Evolutionary conservation across 2,888 invertebrate genomes (phyloP).

Genomic region (Anorthoa munda): DNA sequence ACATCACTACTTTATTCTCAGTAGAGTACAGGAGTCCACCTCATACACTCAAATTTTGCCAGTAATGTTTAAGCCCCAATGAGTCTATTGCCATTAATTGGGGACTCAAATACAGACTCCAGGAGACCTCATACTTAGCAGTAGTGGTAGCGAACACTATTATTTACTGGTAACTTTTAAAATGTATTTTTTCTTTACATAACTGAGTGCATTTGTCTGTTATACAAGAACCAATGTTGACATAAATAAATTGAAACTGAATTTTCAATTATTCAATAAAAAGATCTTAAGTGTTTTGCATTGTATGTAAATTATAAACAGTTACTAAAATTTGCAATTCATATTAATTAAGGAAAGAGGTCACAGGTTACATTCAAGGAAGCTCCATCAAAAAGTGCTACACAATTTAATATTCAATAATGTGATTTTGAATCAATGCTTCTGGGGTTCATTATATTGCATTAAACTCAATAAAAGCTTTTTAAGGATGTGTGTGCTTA

Average conservation of each 20-base stretch:
- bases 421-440: background rate
- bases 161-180: too few species aligned
- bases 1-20: too few species aligned
- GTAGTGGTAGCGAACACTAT: too few species aligned
- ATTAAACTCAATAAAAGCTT: background rate
- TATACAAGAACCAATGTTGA: background rate
- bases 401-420: background rate
- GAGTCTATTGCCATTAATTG: too few species aligned
- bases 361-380: slow-evolving; percentile 8
- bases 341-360: background rate
- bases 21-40: too few species aligned
- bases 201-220: too few species aligned
- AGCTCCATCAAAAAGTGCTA: background rate
- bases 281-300: background rate
- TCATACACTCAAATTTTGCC: too few species aligned
- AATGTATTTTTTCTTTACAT: too few species aligned
- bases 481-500: too few species aligned
- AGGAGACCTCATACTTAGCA: too few species aligned
- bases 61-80: too few species aligned
- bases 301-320: background rate
- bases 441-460: slow-evolving; percentile 1
- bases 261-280: background rate
- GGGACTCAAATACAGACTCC: too few species aligned
- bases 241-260: background rate
- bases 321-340: background rate